A percentile compares a stretch with the other conserved stretches of the same genome.
Conservation (phyloP, 2,888 invertebrate genomes). For the Polymixis lichenea region DNA sequence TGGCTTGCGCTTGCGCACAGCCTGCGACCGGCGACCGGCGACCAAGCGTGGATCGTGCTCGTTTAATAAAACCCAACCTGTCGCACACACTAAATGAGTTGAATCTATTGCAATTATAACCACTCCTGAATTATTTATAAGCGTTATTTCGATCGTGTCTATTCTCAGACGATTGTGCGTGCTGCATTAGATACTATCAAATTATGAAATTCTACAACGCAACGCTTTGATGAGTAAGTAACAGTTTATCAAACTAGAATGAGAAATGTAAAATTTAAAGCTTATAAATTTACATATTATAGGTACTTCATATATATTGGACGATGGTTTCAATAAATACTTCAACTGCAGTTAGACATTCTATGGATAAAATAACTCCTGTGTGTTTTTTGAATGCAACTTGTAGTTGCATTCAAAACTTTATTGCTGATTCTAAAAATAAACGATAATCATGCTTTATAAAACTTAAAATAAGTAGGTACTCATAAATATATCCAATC, state of each 20-base stretch:
- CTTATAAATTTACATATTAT: neutral
- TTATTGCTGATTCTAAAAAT: conserved; percentile 26
- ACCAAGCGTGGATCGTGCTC: conserved; percentile 81
- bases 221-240: neutral
- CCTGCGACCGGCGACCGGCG: conserved; percentile 75
- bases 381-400: neutral
- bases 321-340: neutral
- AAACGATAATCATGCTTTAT: neutral
- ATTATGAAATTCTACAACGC: conserved; percentile 16
- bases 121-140: conserved; percentile 52
- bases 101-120: conserved; percentile 59
- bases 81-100: conserved; percentile 67
- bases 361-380: neutral
- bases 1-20: conserved; percentile 70
- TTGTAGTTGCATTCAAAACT: neutral
- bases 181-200: conserved; percentile 22
- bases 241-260: conserved; percentile 3
- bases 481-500: conserved; percentile 33
- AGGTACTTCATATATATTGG: too few relatives aligned
- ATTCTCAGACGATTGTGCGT: conserved; percentile 18
- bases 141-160: conserved; percentile 31
- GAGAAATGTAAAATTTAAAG: neutral
- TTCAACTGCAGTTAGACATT: neutral
- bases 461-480: conserved; percentile 22
- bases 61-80: conserved; percentile 71